Evolutionary conservation across 2,797 vertebrate genomes (phyloP), one percentile per base, ranked within the genome.

Genomic region (Pagetopsis macropterus): DNA sequence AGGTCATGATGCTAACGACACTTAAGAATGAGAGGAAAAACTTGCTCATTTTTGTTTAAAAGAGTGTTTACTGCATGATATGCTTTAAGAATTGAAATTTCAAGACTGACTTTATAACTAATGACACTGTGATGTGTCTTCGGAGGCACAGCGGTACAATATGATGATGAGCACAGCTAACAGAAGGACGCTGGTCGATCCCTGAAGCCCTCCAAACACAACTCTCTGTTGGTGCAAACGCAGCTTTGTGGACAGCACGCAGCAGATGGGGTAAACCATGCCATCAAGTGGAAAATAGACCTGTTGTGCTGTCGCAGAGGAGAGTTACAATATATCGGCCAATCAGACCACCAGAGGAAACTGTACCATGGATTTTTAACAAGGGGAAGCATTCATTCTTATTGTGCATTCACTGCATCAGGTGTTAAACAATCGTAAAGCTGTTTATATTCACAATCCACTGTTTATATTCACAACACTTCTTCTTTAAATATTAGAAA

Each of bases 261-360:
- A 79, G 89, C 92, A 94, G 91, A 93, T 93, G 91, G 90, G 65
- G 71, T 89, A 93, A 91, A 90, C 88, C 89, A 81, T 87, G 87
- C 93, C 91, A 87, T 93, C 89, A 92, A 91, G 91, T 93, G 93
- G 92, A 93, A 94, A 94, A 94, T 93, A 91, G 91, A 93, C 90
- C 91, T 91, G 91, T 91, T 90, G 91, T 94, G 91, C 88, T 93
- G 91, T 93, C 87, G 90, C 88, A 60, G 76, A 89, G 84, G 88
- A 87, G 76, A 83, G 76, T 84, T 82, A 78, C 78, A 78, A 80
- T 76, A 71, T 52, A 87, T 82, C 84, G 87, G 87, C 80, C 86
- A 82, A 74, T 68, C 72, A 43, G 76, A 84, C 78, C 84, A 87
- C 81, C 75, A 79, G 87, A 86, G 90, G 71, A 86, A 87, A 90